These are phyloP conservation scores for Drosophila pandora DNA, from an alignment of 1,140 invertebrate genomes.

Conservation along the genomic window DNA sequence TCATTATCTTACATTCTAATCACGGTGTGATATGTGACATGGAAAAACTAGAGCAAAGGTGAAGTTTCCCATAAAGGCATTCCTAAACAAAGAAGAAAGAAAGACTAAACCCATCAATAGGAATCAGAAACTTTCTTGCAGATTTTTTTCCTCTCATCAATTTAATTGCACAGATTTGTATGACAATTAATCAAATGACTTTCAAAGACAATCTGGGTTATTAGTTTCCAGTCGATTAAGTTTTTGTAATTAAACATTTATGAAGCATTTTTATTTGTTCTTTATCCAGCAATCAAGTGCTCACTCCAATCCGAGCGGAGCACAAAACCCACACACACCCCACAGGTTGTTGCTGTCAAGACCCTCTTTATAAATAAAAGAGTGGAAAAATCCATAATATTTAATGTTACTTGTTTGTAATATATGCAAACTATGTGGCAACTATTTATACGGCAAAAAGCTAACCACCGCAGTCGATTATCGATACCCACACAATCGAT, in stretches of 20 bases:
- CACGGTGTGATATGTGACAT: slow-evolving; percentile 29
- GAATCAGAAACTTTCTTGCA: slow-evolving; percentile 1
- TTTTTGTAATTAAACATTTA: slow-evolving; percentile 11
- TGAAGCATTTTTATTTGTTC: slow-evolving; percentile 24
- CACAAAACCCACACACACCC: slow-evolving; percentile 50
- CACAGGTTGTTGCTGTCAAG: slow-evolving; percentile 14
- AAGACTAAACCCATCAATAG: neutral
- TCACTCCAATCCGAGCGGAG: slow-evolving; percentile 14
- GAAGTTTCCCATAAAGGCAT: slow-evolving; percentile 11
- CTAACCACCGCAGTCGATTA: slow-evolving; percentile 50
- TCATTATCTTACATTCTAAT: slow-evolving; percentile 63
- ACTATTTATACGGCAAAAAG: slow-evolving; percentile 25
- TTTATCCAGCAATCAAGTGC: slow-evolving; percentile 36
- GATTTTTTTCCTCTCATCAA: neutral
- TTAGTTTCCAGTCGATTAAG: slow-evolving; percentile 31
- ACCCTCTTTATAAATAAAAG: slow-evolving; percentile 16
- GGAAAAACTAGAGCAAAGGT: slow-evolving; percentile 53
- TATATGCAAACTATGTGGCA: slow-evolving; percentile 65
- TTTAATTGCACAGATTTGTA: slow-evolving; percentile 6
- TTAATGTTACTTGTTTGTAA: slow-evolving; percentile 54
- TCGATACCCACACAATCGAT: slow-evolving; percentile 62
- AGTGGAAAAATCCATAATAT: slow-evolving; percentile 44
- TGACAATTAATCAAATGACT: slow-evolving; percentile 18
- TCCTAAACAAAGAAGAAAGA: neutral
- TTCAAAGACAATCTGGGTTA: slow-evolving; percentile 17